Evolutionary conservation across 2,113 vertebrate species (phyloP).

Genomic region (Equus quagga): DNA sequence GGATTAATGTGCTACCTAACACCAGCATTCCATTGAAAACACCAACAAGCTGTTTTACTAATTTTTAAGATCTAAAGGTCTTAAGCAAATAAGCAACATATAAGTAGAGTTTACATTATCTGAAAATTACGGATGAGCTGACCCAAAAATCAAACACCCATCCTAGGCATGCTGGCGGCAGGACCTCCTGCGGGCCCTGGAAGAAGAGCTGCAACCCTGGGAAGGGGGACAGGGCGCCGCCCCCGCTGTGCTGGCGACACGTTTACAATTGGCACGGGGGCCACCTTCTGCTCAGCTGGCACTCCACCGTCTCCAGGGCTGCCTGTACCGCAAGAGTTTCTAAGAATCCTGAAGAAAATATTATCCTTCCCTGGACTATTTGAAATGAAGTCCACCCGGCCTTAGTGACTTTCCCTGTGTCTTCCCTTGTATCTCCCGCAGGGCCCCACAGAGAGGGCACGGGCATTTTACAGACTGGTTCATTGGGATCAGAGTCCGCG

Average conservation of each 20-base stretch:
- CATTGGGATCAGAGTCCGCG: not conserved
- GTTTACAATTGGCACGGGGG: not conserved
- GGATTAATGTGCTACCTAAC: not conserved
- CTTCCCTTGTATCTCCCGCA: not conserved
- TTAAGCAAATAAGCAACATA: not conserved
- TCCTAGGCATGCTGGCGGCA: not conserved
- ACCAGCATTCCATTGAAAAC: not conserved
- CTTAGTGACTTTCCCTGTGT: not conserved
- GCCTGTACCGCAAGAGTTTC: not conserved
- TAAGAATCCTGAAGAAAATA: not conserved
- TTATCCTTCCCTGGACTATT: not conserved
- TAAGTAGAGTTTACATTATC: not conserved
- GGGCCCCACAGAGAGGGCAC: not conserved
- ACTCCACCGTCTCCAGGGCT: not conserved
- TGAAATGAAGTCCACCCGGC: not conserved
- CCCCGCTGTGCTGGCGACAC: not conserved
- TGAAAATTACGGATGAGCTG: not conserved
- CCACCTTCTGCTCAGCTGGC: too few relatives aligned
- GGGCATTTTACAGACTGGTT: not conserved
- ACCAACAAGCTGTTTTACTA: not conserved
- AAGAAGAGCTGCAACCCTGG: not conserved
- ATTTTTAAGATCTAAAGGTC: not conserved
- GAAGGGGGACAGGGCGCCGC: rapidly evolving
- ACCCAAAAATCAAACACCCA: not conserved
- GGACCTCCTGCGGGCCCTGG: not conserved